Percentiles rank a stretch among this genome's conserved stretches.
These are phyloP conservation scores for Octopus sinensis DNA, from an alignment of 1,140 invertebrate genomes.

Conservation along the genomic window DNA sequence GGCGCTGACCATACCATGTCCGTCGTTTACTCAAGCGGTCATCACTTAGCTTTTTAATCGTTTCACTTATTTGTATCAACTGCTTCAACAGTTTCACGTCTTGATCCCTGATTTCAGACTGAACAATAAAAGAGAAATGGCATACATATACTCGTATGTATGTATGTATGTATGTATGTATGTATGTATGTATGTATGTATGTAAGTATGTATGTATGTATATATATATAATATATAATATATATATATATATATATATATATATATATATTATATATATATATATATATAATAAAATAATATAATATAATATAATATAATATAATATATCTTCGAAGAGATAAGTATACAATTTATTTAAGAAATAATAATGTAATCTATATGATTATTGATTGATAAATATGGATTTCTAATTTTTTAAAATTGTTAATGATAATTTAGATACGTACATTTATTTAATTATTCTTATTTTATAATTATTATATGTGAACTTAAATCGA, in stretches of 20 bases:
- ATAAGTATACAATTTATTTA: too few species aligned
- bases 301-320: neutral
- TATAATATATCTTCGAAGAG: too few species aligned
- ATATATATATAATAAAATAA: neutral
- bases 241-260: constrained; percentile 2
- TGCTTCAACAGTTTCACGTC: constrained; percentile 29
- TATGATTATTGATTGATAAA: too few species aligned
- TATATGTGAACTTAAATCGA: too few species aligned
- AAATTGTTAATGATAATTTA: too few species aligned
- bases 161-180: neutral
- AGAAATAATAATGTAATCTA: too few species aligned
- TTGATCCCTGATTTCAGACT: constrained; percentile 26
- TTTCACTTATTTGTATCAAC: constrained; percentile 27
- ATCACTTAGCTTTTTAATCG: constrained; percentile 25
- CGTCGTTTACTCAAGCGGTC: neutral
- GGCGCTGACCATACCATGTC: neutral
- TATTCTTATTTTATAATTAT: too few species aligned
- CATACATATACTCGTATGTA: neutral
- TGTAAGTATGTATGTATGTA: neutral
- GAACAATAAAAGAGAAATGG: neutral
- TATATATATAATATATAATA: neutral
- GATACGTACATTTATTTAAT: too few species aligned
- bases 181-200: neutral
- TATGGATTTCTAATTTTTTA: too few species aligned
- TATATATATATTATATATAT: constrained; percentile 5